Conservation (phyloP, 2,797 vertebrate species). For the Tenualosa thibaudeaui region DNA sequence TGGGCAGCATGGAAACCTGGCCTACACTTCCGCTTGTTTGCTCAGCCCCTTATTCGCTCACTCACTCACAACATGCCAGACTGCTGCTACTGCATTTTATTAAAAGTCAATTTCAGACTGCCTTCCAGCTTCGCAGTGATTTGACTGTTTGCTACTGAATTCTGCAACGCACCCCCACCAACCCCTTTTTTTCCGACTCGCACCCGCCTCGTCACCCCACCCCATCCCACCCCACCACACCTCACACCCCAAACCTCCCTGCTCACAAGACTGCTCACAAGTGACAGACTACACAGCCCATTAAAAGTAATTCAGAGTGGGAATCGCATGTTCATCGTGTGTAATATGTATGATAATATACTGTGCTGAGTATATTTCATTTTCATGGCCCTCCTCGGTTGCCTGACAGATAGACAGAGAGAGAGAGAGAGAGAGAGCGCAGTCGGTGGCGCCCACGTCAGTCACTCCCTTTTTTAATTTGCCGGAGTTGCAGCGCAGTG, state of each 20-base stretch:
- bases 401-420: background rate
- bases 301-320: constrained; percentile 28
- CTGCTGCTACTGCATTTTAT: background rate
- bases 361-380: constrained; percentile 30
- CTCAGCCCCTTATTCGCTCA: background rate
- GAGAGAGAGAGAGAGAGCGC: background rate
- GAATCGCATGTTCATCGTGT: constrained; percentile 20
- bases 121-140: background rate
- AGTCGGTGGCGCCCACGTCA: background rate
- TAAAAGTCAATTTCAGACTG: constrained; percentile 2
- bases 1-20: background rate
- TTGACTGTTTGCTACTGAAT: background rate
- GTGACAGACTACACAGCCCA: constrained; percentile 24
- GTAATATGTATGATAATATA: constrained; percentile 44
- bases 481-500: background rate
- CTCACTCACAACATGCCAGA: background rate
- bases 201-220: background rate
- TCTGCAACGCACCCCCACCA: background rate
- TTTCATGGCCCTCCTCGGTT: background rate
- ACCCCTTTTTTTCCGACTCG: background rate
- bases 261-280: background rate
- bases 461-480: background rate
- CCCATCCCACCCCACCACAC: background rate
- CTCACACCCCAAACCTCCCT: background rate
- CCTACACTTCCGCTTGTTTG: background rate